phyloP scores from a whole-genome alignment of 1,140 invertebrate species.

The Acromyrmex heyeri region DNA sequence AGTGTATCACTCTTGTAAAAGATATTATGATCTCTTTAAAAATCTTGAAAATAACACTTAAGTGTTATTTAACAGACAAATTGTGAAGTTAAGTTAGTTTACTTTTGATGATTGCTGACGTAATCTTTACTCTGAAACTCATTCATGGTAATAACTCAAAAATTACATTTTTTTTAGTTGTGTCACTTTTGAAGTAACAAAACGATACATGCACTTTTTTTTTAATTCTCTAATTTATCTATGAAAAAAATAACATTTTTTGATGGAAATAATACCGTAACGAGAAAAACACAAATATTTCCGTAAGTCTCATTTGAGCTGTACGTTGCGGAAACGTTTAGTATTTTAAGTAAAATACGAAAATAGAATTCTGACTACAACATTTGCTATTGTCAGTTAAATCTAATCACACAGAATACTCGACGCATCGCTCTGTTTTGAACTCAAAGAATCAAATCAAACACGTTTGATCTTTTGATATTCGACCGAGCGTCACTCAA shows the following conservation, averaged over 20 bases:
- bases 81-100: too few relatives aligned
- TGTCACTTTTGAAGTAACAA: too few relatives aligned
- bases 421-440: background rate
- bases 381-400: background rate
- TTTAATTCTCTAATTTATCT: background rate
- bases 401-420: background rate
- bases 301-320: background rate
- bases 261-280: background rate
- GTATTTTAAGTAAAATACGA: background rate
- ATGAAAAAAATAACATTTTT: background rate
- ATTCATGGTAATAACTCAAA: too few relatives aligned
- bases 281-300: background rate
- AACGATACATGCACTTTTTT: background rate
- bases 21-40: too few relatives aligned
- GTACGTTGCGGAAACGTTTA: background rate
- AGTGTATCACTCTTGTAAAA: too few relatives aligned
- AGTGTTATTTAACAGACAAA: too few relatives aligned
- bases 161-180: too few relatives aligned
- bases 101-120: too few relatives aligned
- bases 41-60: too few relatives aligned
- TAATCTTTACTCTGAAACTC: too few relatives aligned
- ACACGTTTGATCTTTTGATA: conserved; percentile 51
- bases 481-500: conserved; percentile 6
- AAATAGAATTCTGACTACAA: background rate
- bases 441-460: conserved; percentile 6